These are phyloP conservation scores for Campoletis sonorensis DNA, from an alignment of 1,140 invertebrate genomes.

Conservation along the genomic window DNA sequence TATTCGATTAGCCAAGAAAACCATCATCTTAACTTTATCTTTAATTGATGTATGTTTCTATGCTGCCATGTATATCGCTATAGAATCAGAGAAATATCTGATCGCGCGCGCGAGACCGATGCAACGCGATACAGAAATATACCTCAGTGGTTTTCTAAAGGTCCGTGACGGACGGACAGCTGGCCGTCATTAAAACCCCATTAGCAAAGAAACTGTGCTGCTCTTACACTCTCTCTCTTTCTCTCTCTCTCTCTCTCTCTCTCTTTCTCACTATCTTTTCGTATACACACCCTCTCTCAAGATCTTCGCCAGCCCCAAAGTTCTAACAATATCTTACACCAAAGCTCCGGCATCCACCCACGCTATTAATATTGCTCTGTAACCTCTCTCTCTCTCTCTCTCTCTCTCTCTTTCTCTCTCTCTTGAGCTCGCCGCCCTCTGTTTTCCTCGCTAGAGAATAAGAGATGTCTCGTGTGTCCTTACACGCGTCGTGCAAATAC, in stretches of 20 bases:
- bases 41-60: not conserved
- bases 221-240: no score
- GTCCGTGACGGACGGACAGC: slow-evolving; percentile 71
- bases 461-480: not conserved
- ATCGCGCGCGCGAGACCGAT: slow-evolving; percentile 39
- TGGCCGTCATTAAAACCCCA: slow-evolving; percentile 77
- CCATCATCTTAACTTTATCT: not conserved
- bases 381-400: not conserved
- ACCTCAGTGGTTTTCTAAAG: slow-evolving; percentile 50
- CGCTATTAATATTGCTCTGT: slow-evolving; percentile 73
- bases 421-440: not conserved
- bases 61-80: not conserved
- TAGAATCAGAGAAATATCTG: slow-evolving; percentile 29
- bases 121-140: slow-evolving; percentile 51
- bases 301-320: slow-evolving; percentile 59
- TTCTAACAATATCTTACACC: slow-evolving; percentile 75
- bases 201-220: slow-evolving; percentile 71
- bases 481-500: not conserved
- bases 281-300: slow-evolving; percentile 20
- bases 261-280: slow-evolving; percentile 14
- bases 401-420: not conserved
- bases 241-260: slow-evolving; percentile 41
- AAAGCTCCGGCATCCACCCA: slow-evolving; percentile 67
- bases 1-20: no score
- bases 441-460: not conserved